Conservation (phyloP, 1,140 invertebrate species). For the Zaprionus taronus region DNA sequence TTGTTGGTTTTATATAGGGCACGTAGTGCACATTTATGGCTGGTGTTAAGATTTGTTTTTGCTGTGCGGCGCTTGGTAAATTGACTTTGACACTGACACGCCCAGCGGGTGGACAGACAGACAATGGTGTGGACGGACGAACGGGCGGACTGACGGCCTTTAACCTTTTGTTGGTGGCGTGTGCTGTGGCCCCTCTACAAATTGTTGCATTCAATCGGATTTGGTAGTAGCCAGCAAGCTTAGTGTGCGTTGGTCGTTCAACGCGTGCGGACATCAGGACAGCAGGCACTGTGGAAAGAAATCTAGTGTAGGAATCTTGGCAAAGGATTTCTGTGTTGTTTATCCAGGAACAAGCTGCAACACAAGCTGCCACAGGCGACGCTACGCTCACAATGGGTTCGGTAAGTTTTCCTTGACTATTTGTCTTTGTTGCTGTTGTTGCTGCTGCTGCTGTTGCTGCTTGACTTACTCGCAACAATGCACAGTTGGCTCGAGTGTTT, state of each 20-base stretch:
- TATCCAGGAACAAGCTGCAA: not conserved
- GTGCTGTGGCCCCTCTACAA: slow-evolving; percentile 21
- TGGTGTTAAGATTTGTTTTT: slow-evolving; percentile 28
- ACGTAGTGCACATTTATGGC: not conserved
- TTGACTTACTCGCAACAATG: slow-evolving; percentile 29
- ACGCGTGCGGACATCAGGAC: slow-evolving; percentile 48
- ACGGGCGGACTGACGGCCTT: not conserved
- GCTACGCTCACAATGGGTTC: slow-evolving; percentile 18
- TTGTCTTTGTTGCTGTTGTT: not conserved
- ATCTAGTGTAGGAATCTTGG: not conserved
- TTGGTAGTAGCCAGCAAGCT: slow-evolving; percentile 31
- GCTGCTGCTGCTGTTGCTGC: slow-evolving; percentile 10
- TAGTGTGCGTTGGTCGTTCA: slow-evolving; percentile 54
- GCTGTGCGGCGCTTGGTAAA: not conserved
- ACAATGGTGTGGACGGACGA: not conserved
- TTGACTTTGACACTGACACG: slow-evolving; percentile 33
- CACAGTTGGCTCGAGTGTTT: slow-evolving; percentile 16
- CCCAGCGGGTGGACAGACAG: not conserved
- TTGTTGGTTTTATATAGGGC: not conserved
- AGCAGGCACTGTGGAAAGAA: slow-evolving; percentile 1
- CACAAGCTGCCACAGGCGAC: not conserved
- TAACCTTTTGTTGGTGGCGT: slow-evolving; percentile 1
- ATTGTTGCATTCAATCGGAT: slow-evolving; percentile 67
- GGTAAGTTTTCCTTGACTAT: slow-evolving; percentile 17
- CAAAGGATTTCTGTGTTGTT: too few relatives aligned